These are phyloP conservation scores for Eubasilissa splendida DNA, from an alignment of 2,888 invertebrate species.

Conservation along the genomic window DNA sequence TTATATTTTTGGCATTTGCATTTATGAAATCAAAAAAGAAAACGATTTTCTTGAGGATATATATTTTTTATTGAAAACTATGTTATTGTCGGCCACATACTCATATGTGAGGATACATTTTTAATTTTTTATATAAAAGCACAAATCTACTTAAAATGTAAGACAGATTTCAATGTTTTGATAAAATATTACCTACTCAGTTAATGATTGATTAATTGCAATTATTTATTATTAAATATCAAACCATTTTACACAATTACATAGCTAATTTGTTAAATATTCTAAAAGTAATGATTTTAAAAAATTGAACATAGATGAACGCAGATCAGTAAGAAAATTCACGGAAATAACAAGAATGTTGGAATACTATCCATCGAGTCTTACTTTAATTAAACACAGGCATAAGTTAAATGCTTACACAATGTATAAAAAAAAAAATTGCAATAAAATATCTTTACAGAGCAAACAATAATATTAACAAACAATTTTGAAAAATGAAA, in stretches of 20 bases:
- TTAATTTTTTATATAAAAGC: conserved; percentile 34
- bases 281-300: too few relatives aligned
- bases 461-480: background rate
- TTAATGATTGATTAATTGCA: conserved; percentile 36
- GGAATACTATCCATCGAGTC: too few relatives aligned
- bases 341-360: too few relatives aligned
- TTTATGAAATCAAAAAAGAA: background rate
- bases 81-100: conserved; percentile 44
- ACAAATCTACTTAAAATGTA: conserved; percentile 21
- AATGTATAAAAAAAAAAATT: too few relatives aligned
- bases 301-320: too few relatives aligned
- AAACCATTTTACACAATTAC: conserved; percentile 16
- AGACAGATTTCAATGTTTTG: conserved; percentile 28
- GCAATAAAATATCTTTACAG: background rate
- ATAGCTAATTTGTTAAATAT: background rate
- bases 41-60: conserved; percentile 23
- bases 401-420: too few relatives aligned
- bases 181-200: conserved; percentile 25
- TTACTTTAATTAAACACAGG: too few relatives aligned
- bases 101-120: conserved; percentile 40
- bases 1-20: too few relatives aligned
- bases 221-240: conserved; percentile 16
- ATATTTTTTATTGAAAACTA: conserved; percentile 45
- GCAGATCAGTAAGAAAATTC: too few relatives aligned
- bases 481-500: background rate